These are phyloP conservation scores for Alviniconcha marisindica DNA, from an alignment of 1,140 invertebrate species.

Conservation along the genomic window DNA sequence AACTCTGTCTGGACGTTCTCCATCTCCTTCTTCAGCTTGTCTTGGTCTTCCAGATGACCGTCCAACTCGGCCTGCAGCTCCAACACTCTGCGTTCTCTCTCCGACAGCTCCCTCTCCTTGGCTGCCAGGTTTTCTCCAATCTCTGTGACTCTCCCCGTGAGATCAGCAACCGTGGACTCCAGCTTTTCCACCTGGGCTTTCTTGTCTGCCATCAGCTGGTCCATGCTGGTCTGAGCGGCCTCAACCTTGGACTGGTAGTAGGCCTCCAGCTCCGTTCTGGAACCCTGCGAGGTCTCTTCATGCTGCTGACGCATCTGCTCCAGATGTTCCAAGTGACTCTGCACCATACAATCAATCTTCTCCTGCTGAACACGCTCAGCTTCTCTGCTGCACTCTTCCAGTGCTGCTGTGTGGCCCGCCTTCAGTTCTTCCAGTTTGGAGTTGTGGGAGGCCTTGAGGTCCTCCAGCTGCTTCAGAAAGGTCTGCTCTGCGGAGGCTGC, in stretches of 20 bases:
- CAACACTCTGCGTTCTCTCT: slow-evolving; percentile 35
- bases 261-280: slow-evolving; percentile 53
- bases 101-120: slow-evolving; percentile 27
- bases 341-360: slow-evolving; percentile 51
- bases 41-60: slow-evolving; percentile 40
- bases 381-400: slow-evolving; percentile 25
- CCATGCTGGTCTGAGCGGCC: slow-evolving; percentile 46
- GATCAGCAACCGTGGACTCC: slow-evolving; percentile 10
- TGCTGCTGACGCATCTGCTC: slow-evolving; percentile 54
- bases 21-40: slow-evolving; percentile 51
- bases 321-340: slow-evolving; percentile 59
- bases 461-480: slow-evolving; percentile 48
- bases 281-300: slow-evolving; percentile 53
- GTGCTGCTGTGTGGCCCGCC: slow-evolving; percentile 42
- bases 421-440: slow-evolving; percentile 47
- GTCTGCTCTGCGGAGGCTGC: slow-evolving; percentile 36
- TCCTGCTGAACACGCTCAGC: slow-evolving; percentile 48
- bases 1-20: slow-evolving; percentile 47
- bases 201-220: slow-evolving; percentile 58
- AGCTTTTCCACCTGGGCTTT: slow-evolving; percentile 47
- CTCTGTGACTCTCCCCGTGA: not conserved
- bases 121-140: not conserved
- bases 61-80: slow-evolving; percentile 41
- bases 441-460: slow-evolving; percentile 38
- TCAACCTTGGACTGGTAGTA: slow-evolving; percentile 60